phyloP scores from a whole-genome alignment of 2,888 invertebrate species.

The Biston betularia region DNA sequence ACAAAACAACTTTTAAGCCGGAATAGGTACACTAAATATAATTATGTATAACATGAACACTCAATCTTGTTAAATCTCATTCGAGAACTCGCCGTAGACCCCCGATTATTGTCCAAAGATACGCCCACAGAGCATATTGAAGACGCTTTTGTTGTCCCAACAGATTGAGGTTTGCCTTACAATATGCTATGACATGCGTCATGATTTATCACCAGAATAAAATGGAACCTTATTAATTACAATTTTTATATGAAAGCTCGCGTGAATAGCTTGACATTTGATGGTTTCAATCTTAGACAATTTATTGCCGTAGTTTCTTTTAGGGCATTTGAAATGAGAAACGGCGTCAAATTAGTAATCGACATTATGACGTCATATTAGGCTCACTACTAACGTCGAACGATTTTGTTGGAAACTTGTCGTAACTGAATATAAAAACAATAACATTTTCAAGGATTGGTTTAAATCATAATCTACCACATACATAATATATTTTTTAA shows the following conservation, averaged over 20 bases:
- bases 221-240: conserved; percentile 61
- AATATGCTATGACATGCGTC: conserved; percentile 54
- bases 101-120: conserved; percentile 51
- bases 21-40: neutral
- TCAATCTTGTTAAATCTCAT: neutral
- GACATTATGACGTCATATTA: neutral
- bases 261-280: conserved; percentile 39
- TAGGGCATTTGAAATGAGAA: neutral
- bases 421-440: too few species aligned
- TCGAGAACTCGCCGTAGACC: conserved; percentile 43
- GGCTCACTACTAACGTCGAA: neutral
- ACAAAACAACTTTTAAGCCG: neutral
- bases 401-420: neutral
- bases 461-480: too few species aligned
- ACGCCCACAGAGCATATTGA: conserved; percentile 54
- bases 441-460: too few species aligned
- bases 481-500: too few species aligned
- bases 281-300: conserved; percentile 32
- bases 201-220: conserved; percentile 59
- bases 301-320: conserved; percentile 30
- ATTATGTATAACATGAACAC: too few species aligned
- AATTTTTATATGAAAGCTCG: conserved; percentile 45
- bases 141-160: conserved; percentile 58
- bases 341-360: neutral
- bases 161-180: conserved; percentile 48